Base-by-base conservation (phyloP, 1,140 invertebrate genomes). In the Chrysoperla carnea region DNA sequence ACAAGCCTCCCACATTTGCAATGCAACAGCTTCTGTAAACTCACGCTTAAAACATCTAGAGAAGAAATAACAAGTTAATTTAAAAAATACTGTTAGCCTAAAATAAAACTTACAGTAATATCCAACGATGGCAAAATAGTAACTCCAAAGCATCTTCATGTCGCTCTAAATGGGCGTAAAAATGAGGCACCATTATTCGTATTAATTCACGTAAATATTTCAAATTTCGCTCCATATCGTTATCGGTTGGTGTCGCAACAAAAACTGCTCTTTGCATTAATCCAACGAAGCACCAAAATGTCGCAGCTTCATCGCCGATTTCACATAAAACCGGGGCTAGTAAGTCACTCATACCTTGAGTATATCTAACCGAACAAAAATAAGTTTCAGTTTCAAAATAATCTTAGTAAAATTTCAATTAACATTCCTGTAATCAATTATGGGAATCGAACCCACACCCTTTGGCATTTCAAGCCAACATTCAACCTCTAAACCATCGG, bases 221-320 rank as follows among this genome's bases (percentile, higher is more conserved):
- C 50, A 96, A 64, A 56, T 92, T 91, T 52, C 80, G 78, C 57
- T 96, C 91, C 80, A 96, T 94, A 52, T 93, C 89, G 50, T 78
- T 78, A 58, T 93, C 89, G 7, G 83, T 90, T 0, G 91, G 89
- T 0, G 87, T 88, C 45, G 84, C 89, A 0, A 94, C 84, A 55
- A 94, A 94, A 43, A 89, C 81, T 0, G 80, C 78, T 44, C 83
- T 70, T 62, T 91, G 85, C 87, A 95, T 93, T 31, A 94, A 67
- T 3, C 87, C 87, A 8, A 84, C 84, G 60, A 95, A 95, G 55
- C 89, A 93, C 87, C 88, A 93, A 58, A 90, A 94, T 0, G 89
- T 77, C 50, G 90, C 85, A 3, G 83, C 77, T 60, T 94, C 89
- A 52, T 88, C 81, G 54, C 85, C 79, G 11, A 93, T 70, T 58